Percentiles rank a stretch among this genome's conserved stretches.
These are phyloP conservation scores for Xenopus petersii DNA, from an alignment of 2,797 vertebrate genomes.

Conservation along the genomic window DNA sequence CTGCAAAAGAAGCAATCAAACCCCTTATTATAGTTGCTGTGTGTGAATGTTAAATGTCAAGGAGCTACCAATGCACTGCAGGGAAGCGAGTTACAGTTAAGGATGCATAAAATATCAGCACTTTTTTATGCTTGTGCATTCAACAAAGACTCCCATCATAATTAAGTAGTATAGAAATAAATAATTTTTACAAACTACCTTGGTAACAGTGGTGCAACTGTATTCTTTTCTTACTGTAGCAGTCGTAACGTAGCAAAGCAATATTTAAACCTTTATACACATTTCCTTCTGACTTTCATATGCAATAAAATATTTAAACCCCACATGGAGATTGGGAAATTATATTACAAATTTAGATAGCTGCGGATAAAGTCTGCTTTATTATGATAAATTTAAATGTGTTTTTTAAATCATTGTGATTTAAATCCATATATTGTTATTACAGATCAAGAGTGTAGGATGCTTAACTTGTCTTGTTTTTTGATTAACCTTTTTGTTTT, in stretches of 20 bases:
- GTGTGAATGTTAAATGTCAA: slow-evolving; percentile 84
- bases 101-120: slow-evolving; percentile 85
- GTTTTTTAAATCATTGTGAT: slow-evolving; percentile 4
- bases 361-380: slow-evolving; percentile 66
- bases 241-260: slow-evolving; percentile 64
- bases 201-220: slow-evolving; percentile 74
- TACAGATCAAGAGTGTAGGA: neutral
- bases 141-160: slow-evolving; percentile 84
- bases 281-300: slow-evolving; percentile 65
- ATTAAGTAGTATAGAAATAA: slow-evolving; percentile 83
- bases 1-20: slow-evolving; percentile 85
- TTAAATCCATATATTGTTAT: no score
- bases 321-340: slow-evolving; percentile 70
- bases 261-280: slow-evolving; percentile 69
- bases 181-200: slow-evolving; percentile 85
- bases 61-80: slow-evolving; percentile 79
- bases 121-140: slow-evolving; percentile 83
- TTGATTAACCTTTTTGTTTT: neutral
- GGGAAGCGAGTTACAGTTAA: slow-evolving; percentile 80
- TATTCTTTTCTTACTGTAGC: slow-evolving; percentile 61
- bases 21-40: slow-evolving; percentile 83
- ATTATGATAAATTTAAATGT: slow-evolving; percentile 71
- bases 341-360: slow-evolving; percentile 71
- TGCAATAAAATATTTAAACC: slow-evolving; percentile 76
- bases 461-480: neutral